A percentile compares a stretch with the other conserved stretches of the same genome.
phyloP scores from a whole-genome alignment of 2,797 vertebrate species.

The Anniella stebbinsi region DNA sequence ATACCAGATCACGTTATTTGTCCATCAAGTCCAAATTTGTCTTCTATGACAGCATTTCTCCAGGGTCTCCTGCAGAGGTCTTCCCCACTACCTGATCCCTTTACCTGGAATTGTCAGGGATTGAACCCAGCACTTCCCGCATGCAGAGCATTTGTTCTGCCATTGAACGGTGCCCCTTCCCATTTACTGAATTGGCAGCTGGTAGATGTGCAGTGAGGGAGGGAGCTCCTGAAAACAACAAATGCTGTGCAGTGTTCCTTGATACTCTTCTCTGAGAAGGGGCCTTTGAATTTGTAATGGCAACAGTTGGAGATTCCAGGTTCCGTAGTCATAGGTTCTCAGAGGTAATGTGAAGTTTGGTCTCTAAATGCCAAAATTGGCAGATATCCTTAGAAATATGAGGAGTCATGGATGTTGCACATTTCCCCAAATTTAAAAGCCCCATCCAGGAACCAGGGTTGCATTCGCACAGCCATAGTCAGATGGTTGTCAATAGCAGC shows the following conservation, averaged over 20 bases:
- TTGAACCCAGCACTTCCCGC: not conserved
- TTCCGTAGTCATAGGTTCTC: too few species aligned
- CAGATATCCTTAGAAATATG: too few species aligned
- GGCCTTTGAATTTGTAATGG: too few species aligned
- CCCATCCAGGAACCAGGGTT: not conserved
- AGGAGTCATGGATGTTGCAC: not conserved
- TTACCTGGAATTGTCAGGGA: not conserved
- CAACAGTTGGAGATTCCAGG: too few species aligned
- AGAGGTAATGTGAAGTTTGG: too few species aligned
- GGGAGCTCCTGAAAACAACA: too few species aligned
- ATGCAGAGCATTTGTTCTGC: not conserved
- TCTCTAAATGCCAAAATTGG: not conserved
- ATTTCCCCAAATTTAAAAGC: not conserved
- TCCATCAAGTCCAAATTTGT: not conserved
- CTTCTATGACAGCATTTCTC: not conserved
- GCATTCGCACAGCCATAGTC: not conserved
- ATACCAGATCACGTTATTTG: not conserved
- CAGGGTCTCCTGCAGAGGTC: not conserved
- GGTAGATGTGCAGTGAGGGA: too few species aligned
- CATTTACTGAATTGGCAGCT: too few species aligned
- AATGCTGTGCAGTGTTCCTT: too few species aligned
- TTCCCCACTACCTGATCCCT: not conserved
- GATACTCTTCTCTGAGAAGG: too few species aligned
- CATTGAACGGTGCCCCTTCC: too few species aligned
- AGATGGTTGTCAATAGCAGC: not conserved